Conservation (phyloP, 2,888 invertebrate species). For the Acanthosepion esculentum region DNA sequence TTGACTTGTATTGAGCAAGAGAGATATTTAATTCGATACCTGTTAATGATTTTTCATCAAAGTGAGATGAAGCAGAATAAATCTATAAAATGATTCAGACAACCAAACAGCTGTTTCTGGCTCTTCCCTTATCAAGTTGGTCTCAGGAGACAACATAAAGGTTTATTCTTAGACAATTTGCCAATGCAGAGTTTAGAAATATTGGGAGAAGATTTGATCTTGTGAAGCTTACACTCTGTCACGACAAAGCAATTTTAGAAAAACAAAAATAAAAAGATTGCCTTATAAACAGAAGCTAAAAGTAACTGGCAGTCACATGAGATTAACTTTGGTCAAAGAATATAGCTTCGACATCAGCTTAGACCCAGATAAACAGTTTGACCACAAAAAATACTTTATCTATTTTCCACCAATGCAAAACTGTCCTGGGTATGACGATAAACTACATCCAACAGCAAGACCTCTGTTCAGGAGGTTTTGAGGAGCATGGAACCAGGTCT, state of each 20-base stretch:
- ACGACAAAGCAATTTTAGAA: neutral
- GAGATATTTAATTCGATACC: neutral
- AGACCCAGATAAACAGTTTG: no score
- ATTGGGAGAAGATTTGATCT: neutral
- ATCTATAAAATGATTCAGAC: neutral
- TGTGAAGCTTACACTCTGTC: neutral
- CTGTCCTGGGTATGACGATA: no score
- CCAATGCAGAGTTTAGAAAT: neutral
- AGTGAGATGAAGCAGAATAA: neutral
- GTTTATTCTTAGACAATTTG: neutral
- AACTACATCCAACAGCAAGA: no score
- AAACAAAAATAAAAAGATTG: no score
- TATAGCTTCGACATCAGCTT: no score
- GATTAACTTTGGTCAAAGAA: no score
- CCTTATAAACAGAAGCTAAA: neutral
- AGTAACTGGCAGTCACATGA: neutral
- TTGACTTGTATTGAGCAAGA: no score
- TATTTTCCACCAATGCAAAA: no score
- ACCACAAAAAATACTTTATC: no score
- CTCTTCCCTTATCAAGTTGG: neutral
- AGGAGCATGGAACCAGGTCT: no score
- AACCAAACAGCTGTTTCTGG: neutral
- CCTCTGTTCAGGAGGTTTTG: no score
- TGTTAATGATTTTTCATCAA: conserved; percentile 33
- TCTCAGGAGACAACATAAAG: neutral